Percentiles rank a stretch among this genome's conserved stretches.
These are phyloP conservation scores for Euspilapteryx auroguttella DNA, from an alignment of 2,888 invertebrate genomes.

Conservation along the genomic window DNA sequence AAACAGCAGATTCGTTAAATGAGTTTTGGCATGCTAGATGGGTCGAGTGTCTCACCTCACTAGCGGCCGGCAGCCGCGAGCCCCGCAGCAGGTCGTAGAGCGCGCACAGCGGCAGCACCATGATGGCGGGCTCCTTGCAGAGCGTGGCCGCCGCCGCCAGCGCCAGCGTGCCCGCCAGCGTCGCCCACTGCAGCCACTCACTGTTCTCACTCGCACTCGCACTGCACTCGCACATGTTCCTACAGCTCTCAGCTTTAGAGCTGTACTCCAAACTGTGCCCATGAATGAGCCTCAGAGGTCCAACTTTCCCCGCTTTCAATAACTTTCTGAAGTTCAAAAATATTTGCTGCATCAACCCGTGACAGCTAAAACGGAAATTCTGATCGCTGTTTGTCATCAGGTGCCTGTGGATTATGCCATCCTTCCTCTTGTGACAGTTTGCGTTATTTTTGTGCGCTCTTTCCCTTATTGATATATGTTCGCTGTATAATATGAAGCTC, in stretches of 20 bases:
- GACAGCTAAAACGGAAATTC: conserved; percentile 41
- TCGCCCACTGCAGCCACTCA: conserved; percentile 54
- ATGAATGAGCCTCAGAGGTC: conserved; percentile 25
- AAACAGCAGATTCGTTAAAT: too few species aligned
- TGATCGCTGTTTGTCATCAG: conserved; percentile 25
- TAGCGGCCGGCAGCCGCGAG: too few species aligned
- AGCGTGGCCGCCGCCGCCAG: conserved; percentile 82
- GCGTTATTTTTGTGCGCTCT: conserved; percentile 29
- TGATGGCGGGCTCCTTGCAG: conserved; percentile 95
- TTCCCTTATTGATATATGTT: conserved; percentile 72
- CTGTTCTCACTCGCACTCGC: conserved; percentile 43
- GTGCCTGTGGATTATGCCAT: conserved; percentile 23
- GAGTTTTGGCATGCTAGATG: too few species aligned
- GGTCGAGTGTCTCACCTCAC: too few species aligned
- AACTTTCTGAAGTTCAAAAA: conserved; percentile 43
- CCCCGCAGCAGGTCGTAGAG: conserved; percentile 79
- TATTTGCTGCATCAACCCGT: conserved; percentile 41
- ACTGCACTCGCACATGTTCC: conserved; percentile 16
- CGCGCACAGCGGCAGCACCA: conserved; percentile 87
- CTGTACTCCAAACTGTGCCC: conserved; percentile 28
- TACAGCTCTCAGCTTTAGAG: conserved; percentile 22
- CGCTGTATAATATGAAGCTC: conserved; percentile 83
- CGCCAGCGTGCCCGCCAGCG: conserved; percentile 63
- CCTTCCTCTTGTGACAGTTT: conserved; percentile 31
- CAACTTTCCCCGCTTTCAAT: conserved; percentile 37